phyloP scores from a whole-genome alignment of 2,888 invertebrate genomes.

The Andrena marginata region DNA sequence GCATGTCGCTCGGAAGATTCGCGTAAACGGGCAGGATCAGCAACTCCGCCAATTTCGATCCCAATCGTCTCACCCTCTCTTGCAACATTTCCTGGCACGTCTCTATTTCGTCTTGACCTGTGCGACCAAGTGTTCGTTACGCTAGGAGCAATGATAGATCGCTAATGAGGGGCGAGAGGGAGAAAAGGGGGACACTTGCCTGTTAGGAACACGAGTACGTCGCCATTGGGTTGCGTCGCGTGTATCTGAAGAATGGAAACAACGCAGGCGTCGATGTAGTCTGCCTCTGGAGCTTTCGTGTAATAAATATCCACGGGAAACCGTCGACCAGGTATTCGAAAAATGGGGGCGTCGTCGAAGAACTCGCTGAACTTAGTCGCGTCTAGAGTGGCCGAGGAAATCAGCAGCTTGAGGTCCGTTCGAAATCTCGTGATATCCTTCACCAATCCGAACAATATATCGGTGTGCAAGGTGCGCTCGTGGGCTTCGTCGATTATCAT shows the following conservation, averaged over 20 bases:
- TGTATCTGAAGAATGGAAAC: conserved; percentile 99
- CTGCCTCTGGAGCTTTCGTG: conserved; percentile 99
- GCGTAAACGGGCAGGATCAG: conserved; percentile 98
- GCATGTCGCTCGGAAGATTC: conserved; percentile 99
- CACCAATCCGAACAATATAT: conserved; percentile 98
- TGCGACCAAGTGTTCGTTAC: background rate
- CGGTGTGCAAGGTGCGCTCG: conserved; percentile 98
- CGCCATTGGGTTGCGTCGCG: conserved; percentile 97
- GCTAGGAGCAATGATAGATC: too few species aligned
- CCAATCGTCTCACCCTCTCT: conserved; percentile 96
- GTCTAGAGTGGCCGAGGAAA: conserved; percentile 99
- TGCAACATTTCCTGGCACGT: conserved; percentile 95
- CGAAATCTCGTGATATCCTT: conserved; percentile 97
- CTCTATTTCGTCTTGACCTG: conserved; percentile 94
- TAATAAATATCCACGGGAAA: conserved; percentile 99
- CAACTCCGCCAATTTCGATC: conserved; percentile 96
- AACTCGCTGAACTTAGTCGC: conserved; percentile 99
- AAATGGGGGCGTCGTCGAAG: conserved; percentile 99
- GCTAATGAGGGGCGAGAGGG: background rate
- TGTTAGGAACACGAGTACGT: conserved; percentile 98
- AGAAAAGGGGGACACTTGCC: conserved; percentile 84
- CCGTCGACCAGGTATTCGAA: conserved; percentile 98
- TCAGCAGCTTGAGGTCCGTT: conserved; percentile 96
- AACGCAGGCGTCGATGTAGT: conserved; percentile 99
- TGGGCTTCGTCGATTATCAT: conserved; percentile 99